Evolutionary conservation across 2,113 vertebrate genomes (phyloP).

Genomic region (Himantopus leucocephalus): DNA sequence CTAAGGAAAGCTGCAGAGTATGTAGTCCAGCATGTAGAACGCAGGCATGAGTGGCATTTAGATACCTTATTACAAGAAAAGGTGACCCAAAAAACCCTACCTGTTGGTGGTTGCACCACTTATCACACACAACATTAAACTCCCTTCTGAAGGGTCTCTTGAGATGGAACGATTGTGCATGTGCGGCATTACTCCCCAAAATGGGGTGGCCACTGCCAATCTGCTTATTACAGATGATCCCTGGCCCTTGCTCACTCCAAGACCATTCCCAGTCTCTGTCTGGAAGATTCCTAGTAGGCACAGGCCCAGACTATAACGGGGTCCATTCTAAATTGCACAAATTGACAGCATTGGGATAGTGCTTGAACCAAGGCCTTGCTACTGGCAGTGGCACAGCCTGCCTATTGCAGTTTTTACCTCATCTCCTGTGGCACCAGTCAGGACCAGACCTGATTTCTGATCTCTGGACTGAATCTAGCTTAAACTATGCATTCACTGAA

Average conservation of each 20-base stretch:
- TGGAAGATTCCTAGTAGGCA: background rate
- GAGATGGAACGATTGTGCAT: background rate
- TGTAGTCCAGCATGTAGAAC: background rate
- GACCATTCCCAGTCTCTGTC: background rate
- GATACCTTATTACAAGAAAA: background rate
- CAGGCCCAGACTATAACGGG: fast-evolving
- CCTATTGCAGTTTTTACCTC: background rate
- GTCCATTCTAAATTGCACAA: background rate
- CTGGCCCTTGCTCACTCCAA: background rate
- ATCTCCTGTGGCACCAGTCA: background rate
- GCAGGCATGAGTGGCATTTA: background rate
- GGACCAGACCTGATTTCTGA: background rate
- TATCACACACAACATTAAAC: background rate
- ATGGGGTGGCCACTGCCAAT: background rate
- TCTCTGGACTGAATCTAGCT: background rate
- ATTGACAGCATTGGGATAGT: background rate
- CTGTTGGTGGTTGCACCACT: background rate
- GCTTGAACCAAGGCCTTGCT: background rate
- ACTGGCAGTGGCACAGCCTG: background rate
- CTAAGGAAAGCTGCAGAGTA: background rate
- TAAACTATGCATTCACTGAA: background rate
- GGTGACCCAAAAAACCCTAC: background rate
- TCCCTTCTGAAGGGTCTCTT: background rate
- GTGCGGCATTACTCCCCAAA: background rate
- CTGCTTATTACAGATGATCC: background rate